Evolutionary conservation across 2,888 invertebrate species (phyloP), one percentile per base, ranked within the genome.

Genomic region (Syrphus vitripennis): DNA sequence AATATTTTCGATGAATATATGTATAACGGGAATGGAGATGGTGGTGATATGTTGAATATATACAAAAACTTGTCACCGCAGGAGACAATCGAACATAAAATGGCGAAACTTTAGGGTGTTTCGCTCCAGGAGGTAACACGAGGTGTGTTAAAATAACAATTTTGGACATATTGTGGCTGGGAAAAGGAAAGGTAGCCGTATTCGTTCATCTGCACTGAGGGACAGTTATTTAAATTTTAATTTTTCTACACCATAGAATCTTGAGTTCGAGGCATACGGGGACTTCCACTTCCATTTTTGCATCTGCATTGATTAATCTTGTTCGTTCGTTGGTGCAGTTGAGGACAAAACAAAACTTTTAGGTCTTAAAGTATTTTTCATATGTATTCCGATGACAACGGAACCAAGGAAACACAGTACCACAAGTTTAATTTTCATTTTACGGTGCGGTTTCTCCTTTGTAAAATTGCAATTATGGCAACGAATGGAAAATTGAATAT

Each of bases 141-240:
- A 71, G 65, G 72, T 67, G 80, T 67, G 72, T 72, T 80, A 71
- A 80, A 80, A 84, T 75, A 77, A 80, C 71, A 72, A 45, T 80
- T 50, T 40, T 45, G 19, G 65, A 65, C 65, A 63, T n/a, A n/a
- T 63, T 42, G 65, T 31, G 37, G n/a, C 19, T 7, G 45, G 65
- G 3, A 45, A 34, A 21, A 31, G 31, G 31, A 45, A 45, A 45
- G 26, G 31, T n/a, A 0, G n/a, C n/a, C n/a, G n/a, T n/a, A n/a
- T n/a, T n/a, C n/a, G n/a, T 37, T 59, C 59, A 16, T 14, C 31
- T 4, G 14, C 7, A 40, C 4, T 6, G 42, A 6, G 16, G 14
- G 12, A 1, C 16, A 19, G 1, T 57, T 57, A 31, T 50, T 50
- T 59, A 21, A 14, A 34, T 34, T 37, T 37, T 37, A 9, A 9